A percentile compares a stretch with the other conserved stretches of the same genome.
These are phyloP conservation scores for Nyctereutes procyonoides DNA, from an alignment of 2,113 vertebrate genomes.

Conservation along the genomic window DNA sequence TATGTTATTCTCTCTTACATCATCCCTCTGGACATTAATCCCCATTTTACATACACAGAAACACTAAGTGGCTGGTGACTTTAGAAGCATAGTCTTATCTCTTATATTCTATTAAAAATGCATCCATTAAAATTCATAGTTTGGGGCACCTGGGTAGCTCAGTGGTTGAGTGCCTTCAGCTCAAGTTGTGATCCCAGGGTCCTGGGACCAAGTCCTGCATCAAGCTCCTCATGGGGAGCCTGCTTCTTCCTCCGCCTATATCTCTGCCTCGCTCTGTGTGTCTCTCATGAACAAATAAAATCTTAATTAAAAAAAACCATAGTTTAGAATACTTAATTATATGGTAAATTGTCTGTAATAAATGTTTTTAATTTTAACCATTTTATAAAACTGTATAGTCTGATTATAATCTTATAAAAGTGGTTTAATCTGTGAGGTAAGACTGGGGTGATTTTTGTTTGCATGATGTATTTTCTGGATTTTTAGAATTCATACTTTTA, in stretches of 20 bases:
- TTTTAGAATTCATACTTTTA: not conserved
- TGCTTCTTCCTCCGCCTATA: too few species aligned
- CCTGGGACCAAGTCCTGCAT: too few species aligned
- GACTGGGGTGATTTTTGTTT: not conserved
- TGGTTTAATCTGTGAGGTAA: not conserved
- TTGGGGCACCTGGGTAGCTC: too few species aligned
- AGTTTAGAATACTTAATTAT: conserved; percentile 6
- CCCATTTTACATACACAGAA: not conserved
- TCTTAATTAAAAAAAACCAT: not conserved
- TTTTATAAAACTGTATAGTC: not conserved
- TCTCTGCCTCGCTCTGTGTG: too few species aligned
- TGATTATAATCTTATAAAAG: not conserved
- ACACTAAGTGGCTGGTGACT: not conserved
- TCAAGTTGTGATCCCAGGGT: too few species aligned
- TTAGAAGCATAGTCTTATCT: not conserved
- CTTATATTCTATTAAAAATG: not conserved
- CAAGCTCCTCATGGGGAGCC: too few species aligned
- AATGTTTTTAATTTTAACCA: not conserved
- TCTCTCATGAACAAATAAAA: too few species aligned
- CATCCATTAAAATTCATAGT: not conserved
- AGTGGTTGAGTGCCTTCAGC: too few species aligned
- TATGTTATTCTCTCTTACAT: not conserved
- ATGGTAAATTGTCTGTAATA: not conserved
- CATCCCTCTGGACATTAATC: not conserved
- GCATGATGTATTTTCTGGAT: not conserved